Evolutionary conservation across 2,113 vertebrate genomes (phyloP).

Genomic region (Sinocyclocheilus grahami): DNA sequence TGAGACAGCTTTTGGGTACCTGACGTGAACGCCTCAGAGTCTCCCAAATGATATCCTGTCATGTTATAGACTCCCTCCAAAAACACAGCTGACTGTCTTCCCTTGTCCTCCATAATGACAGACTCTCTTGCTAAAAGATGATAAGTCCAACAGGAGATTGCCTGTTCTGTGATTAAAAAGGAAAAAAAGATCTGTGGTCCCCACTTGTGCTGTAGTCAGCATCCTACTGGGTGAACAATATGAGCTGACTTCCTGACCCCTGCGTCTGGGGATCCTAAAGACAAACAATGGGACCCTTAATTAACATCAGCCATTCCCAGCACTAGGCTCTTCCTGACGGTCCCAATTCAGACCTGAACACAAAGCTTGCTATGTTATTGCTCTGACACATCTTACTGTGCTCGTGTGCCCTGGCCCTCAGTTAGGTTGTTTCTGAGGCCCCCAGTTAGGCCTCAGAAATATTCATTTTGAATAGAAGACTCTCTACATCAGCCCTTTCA

Average conservation of each 20-base stretch:
- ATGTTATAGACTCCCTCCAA: background rate
- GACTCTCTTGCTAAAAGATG: background rate
- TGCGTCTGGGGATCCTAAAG: slow-evolving; percentile 72
- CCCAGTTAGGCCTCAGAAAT: slow-evolving; percentile 40
- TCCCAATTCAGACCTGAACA: slow-evolving; percentile 70
- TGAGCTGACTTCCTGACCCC: slow-evolving; percentile 76
- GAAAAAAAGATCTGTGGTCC: slow-evolving; percentile 45
- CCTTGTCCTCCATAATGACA: background rate
- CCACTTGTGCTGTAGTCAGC: slow-evolving; percentile 64
- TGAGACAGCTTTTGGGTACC: background rate
- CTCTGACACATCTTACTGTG: slow-evolving; percentile 57
- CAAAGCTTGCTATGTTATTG: slow-evolving; percentile 59
- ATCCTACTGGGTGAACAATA: slow-evolving; percentile 72
- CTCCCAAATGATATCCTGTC: background rate
- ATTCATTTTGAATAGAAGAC: slow-evolving; percentile 48
- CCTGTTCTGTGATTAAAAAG: slow-evolving; percentile 49
- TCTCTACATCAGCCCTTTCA: slow-evolving; percentile 5
- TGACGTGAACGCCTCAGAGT: background rate
- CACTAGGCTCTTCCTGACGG: slow-evolving; percentile 75
- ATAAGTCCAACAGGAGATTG: slow-evolving; percentile 17
- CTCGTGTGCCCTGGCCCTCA: slow-evolving; percentile 23
- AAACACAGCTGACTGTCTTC: slow-evolving; percentile 19
- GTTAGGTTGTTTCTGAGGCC: too few species aligned
- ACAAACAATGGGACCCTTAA: slow-evolving; percentile 77
- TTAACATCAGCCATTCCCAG: slow-evolving; percentile 76